phyloP scores from a whole-genome alignment of 1,140 invertebrate species.

The Zaprionus lachaisei region DNA sequence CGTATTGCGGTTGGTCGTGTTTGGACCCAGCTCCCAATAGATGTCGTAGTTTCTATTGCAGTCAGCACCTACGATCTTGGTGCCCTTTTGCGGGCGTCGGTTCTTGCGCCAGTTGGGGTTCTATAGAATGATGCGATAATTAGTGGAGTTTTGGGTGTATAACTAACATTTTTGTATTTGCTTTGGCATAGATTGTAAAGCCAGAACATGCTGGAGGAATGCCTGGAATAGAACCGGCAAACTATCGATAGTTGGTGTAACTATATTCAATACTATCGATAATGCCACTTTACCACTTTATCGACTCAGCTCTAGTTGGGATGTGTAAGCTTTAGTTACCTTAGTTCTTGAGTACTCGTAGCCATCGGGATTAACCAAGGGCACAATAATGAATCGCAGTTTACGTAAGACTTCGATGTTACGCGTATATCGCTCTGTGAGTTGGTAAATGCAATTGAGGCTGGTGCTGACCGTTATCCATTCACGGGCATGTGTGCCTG shows the following conservation, averaged over 20 bases:
- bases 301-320: no score
- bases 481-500: conserved; percentile 88
- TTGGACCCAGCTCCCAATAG: conserved; percentile 87
- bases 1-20: conserved; percentile 87
- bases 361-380: conserved; percentile 87
- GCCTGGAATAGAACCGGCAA: no score
- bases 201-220: no score
- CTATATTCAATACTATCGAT: no score
- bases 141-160: background rate
- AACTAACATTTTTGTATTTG: no score
- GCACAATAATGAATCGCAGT: conserved; percentile 88
- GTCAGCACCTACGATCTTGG: conserved; percentile 87
- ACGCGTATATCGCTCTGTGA: conserved; percentile 84
- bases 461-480: conserved; percentile 88
- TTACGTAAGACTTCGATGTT: conserved; percentile 85
- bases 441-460: conserved; percentile 88
- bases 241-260: no score
- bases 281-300: no score
- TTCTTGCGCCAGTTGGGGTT: conserved; percentile 86
- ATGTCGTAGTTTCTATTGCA: conserved; percentile 89
- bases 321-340: conserved; percentile 30
- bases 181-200: no score
- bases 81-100: conserved; percentile 66
- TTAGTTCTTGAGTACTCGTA: conserved; percentile 81
- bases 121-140: conserved; percentile 22